phyloP scores from a whole-genome alignment of 2,113 vertebrate genomes.

The Melozone crissalis region DNA sequence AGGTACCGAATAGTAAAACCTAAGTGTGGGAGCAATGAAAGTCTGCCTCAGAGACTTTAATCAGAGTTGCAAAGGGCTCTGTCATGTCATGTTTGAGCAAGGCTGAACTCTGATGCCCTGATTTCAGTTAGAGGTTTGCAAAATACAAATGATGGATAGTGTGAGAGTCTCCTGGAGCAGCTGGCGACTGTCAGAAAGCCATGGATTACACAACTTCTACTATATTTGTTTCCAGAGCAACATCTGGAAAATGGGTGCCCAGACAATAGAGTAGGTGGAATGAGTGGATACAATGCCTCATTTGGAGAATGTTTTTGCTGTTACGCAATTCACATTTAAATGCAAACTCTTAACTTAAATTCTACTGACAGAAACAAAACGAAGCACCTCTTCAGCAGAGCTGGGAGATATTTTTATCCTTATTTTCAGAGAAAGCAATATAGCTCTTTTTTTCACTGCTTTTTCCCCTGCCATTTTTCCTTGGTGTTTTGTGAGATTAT shows the following conservation, averaged over 20 bases:
- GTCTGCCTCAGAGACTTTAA: background rate
- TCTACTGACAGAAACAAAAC: background rate
- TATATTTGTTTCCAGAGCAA: background rate
- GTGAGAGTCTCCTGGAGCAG: background rate
- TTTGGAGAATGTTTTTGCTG: background rate
- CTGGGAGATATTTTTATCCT: background rate
- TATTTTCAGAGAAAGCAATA: background rate
- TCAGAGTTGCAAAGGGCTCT: background rate
- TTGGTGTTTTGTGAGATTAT: background rate
- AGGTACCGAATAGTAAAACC: background rate
- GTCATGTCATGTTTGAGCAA: background rate
- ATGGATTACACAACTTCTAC: background rate
- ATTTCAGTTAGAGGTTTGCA: background rate
- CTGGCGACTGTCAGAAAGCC: background rate
- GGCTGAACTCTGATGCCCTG: background rate
- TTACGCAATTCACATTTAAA: background rate
- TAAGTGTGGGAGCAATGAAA: background rate
- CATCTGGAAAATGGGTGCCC: constrained; percentile 7
- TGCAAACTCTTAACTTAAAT: background rate
- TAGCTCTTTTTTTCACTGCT: background rate
- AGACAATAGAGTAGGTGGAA: background rate
- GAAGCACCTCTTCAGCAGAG: background rate
- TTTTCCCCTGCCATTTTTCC: background rate
- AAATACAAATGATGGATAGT: background rate
- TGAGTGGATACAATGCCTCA: background rate